A percentile compares a stretch with the other conserved stretches of the same genome.
These are phyloP conservation scores for Cichlasoma orientale DNA, from an alignment of 2,797 vertebrate genomes.

Conservation along the genomic window DNA sequence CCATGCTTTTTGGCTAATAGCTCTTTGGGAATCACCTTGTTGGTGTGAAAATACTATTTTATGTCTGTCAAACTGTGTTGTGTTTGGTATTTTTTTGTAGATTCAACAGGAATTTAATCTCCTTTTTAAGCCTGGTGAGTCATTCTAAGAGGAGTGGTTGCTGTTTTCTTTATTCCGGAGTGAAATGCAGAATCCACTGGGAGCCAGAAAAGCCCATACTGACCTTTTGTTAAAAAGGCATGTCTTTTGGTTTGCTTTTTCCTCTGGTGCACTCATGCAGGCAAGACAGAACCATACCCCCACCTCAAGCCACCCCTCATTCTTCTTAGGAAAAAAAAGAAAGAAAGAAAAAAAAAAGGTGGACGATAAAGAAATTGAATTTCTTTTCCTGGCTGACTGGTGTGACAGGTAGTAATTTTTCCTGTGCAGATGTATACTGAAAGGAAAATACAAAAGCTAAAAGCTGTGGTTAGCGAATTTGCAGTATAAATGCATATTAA, in stretches of 20 bases:
- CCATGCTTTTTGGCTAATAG: too few relatives aligned
- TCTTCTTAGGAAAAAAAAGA: background rate
- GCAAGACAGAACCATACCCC: background rate
- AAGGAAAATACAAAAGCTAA: slow-evolving; percentile 4
- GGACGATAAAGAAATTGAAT: background rate
- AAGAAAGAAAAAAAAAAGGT: background rate
- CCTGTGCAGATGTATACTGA: slow-evolving; percentile 25
- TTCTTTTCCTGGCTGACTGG: slow-evolving; percentile 7
- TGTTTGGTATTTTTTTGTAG: too few relatives aligned
- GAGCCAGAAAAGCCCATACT: slow-evolving; percentile 60
- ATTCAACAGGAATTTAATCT: slow-evolving; percentile 57
- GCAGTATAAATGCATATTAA: background rate
- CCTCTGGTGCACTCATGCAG: slow-evolving; percentile 27
- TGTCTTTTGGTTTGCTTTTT: slow-evolving; percentile 36
- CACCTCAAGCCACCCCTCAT: background rate
- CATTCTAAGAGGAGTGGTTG: slow-evolving; percentile 48
- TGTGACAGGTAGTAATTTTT: slow-evolving; percentile 52
- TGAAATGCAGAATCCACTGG: slow-evolving; percentile 46
- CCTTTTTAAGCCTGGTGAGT: slow-evolving; percentile 64
- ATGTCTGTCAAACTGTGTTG: too few relatives aligned
- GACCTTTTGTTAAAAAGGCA: slow-evolving; percentile 68
- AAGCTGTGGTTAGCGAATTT: slow-evolving; percentile 21
- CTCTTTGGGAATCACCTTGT: too few relatives aligned
- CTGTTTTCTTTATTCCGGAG: slow-evolving; percentile 55
- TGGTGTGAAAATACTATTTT: too few relatives aligned